phyloP scores from a whole-genome alignment of 1,140 invertebrate species.

The Galleria mellonella region DNA sequence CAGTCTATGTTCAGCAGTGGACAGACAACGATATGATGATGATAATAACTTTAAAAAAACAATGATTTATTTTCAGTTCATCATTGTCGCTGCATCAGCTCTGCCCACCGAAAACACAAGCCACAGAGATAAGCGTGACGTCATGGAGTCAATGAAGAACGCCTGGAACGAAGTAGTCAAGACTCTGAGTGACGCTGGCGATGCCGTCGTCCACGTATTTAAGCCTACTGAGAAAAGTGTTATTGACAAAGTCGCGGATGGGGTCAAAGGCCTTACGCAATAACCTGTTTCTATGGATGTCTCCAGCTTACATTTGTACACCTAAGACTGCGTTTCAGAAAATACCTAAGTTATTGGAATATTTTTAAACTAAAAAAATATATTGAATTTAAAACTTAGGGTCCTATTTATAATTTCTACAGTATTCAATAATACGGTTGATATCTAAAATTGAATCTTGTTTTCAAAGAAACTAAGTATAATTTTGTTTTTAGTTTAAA shows the following conservation, averaged over 20 bases:
- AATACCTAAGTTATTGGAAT: no score
- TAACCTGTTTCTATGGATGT: slow-evolving; percentile 19
- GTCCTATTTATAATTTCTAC: no score
- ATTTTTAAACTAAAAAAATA: no score
- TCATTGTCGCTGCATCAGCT: slow-evolving; percentile 20
- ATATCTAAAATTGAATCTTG: no score
- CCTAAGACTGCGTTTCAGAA: no score
- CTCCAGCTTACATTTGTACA: no score
- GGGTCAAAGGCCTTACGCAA: slow-evolving; percentile 21
- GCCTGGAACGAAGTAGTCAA: slow-evolving; percentile 55
- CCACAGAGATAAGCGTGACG: slow-evolving; percentile 36
- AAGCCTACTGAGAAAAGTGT: slow-evolving; percentile 58
- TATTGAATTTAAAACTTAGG: no score
- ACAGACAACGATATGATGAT: no score
- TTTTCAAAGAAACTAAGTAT: no score
- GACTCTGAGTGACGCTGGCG: slow-evolving; percentile 44
- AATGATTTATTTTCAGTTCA: slow-evolving; percentile 22
- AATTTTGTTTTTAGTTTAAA: no score
- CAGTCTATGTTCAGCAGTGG: no score
- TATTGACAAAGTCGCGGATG: slow-evolving; percentile 48
- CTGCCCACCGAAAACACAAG: slow-evolving; percentile 15
- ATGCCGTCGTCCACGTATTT: slow-evolving; percentile 54
- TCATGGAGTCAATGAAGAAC: slow-evolving; percentile 57
- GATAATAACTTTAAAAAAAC: not conserved
- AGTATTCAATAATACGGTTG: no score